phyloP scores from a whole-genome alignment of 2,797 vertebrate species.

The Siniperca obscura region DNA sequence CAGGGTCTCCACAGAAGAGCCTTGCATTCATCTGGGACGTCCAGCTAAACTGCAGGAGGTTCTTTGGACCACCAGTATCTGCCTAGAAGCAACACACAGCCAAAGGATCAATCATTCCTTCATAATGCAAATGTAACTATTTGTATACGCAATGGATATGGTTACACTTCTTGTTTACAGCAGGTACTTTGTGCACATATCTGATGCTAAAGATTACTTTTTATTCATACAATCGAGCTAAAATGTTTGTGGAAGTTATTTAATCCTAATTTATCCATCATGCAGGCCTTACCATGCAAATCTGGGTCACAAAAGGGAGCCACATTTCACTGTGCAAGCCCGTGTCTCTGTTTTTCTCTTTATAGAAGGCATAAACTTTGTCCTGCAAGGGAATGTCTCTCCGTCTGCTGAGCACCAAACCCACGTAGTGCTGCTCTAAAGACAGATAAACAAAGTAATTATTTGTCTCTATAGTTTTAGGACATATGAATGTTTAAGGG shows the following conservation, averaged over 20 bases:
- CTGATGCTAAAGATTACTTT: background rate
- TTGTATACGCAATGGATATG: background rate
- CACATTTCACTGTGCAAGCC: constrained; percentile 53
- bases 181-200: background rate
- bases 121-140: background rate
- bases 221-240: background rate
- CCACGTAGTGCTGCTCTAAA: constrained; percentile 79
- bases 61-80: constrained; percentile 79
- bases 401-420: constrained; percentile 60
- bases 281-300: constrained; percentile 79
- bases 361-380: constrained; percentile 80
- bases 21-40: constrained; percentile 80
- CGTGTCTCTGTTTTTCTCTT: constrained; percentile 60
- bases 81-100: constrained; percentile 58
- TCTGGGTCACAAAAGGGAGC: constrained; percentile 77
- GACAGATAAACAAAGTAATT: background rate
- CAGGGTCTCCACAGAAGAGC: constrained; percentile 76
- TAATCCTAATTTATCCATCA: background rate
- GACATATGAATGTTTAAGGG: background rate
- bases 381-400: constrained; percentile 15
- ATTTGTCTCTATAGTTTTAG: background rate
- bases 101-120: background rate
- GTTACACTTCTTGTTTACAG: background rate
- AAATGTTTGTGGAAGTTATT: background rate
- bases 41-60: constrained; percentile 77